phyloP scores from a whole-genome alignment of 1,140 invertebrate species.

The Tetraneura akinire region DNA sequence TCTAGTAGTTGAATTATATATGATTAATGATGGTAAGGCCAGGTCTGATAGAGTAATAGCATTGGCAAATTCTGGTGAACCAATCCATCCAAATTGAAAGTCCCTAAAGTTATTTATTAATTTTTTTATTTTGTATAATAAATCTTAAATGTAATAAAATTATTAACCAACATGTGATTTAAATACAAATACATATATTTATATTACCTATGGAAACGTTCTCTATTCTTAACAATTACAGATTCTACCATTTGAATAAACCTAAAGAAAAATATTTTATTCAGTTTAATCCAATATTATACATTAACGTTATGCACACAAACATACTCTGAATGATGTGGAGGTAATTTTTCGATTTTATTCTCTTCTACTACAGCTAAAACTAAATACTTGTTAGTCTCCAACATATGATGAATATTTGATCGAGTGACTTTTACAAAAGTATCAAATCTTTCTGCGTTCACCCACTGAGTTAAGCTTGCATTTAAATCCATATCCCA shows the following conservation, averaged over 20 bases:
- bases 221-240: slow-evolving; percentile 74
- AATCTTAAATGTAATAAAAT: no score
- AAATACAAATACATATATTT: neutral
- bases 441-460: slow-evolving; percentile 84
- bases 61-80: slow-evolving; percentile 82
- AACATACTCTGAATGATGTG: slow-evolving; percentile 72
- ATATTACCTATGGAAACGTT: slow-evolving; percentile 74
- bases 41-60: slow-evolving; percentile 84
- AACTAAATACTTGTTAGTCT: slow-evolving; percentile 84
- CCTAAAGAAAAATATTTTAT: slow-evolving; percentile 55
- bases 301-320: no score
- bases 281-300: neutral
- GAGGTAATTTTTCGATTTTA: slow-evolving; percentile 76
- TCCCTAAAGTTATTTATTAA: slow-evolving; percentile 58
- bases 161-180: neutral
- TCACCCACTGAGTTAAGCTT: slow-evolving; percentile 81
- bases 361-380: slow-evolving; percentile 86
- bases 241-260: slow-evolving; percentile 84
- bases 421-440: slow-evolving; percentile 84
- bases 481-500: slow-evolving; percentile 62
- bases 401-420: slow-evolving; percentile 80
- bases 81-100: slow-evolving; percentile 91
- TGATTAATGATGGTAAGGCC: slow-evolving; percentile 81
- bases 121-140: no score
- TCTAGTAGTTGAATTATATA: slow-evolving; percentile 86